Base-by-base conservation (phyloP, 2,888 invertebrate genomes). In the Microctonus hyperodae region DNA sequence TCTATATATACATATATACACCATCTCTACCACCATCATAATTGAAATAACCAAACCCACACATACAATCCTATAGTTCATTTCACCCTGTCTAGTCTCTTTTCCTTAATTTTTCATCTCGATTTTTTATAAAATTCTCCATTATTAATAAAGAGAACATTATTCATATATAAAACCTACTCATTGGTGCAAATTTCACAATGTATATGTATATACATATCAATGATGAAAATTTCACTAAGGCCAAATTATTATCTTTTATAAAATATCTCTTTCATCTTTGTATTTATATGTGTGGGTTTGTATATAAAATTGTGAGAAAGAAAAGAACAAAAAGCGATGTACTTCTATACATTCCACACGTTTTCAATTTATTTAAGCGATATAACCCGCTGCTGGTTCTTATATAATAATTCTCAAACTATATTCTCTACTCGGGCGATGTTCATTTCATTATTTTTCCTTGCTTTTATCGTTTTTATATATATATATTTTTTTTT, bases 391-490 rank as follows among this genome's bases (percentile, higher is more conserved):
- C 73, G 74, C 76, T 74, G 76, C 73, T 70, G 64, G 73, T 75
- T 79, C 79, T 79, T 81, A 82, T 55, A 28, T 82, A 82, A 83
- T 82, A 83, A 83, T 83, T 81, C 79, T 79, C 79, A 33, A 67
- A 59, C 67, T 67, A 3, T 7, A 28, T 28, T 5, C 28, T 7
- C 67, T 31, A 63, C 78, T 75, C 69, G 69, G 69, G 72, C 77
- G 82, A 82, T 83, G 83, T 82, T 83, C 83, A 83, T 83, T 83
- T 83, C 82, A 81, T 81, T 81, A 81, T 82, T 83, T 81, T 80
- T 79, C 78, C 74, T 59, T 57, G 40, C 65, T 62, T 64, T 60
- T 53, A 57, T 67, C 69, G 58, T 55, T 59, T 68, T 69, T 65
- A 44, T 51, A 53, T 64, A 31, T 58, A 55, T 37, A 72, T 48